Evolutionary conservation across 2,888 invertebrate species (phyloP).

Genomic region (Crematogaster levior): DNA sequence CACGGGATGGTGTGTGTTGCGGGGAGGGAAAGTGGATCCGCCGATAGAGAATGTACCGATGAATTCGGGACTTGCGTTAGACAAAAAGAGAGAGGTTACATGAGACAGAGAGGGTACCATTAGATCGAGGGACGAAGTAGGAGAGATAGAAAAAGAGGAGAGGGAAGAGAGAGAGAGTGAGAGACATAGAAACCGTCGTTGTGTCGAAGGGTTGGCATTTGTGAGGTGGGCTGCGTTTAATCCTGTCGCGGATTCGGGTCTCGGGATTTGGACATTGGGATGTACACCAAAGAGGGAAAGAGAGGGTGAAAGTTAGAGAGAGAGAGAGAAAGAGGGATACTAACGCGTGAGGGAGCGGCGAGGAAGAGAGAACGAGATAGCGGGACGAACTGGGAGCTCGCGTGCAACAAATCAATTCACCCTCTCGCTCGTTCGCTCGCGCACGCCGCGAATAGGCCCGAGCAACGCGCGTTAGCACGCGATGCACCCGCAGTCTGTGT

Average conservation of each 20-base stretch:
- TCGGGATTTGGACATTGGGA: constrained; percentile 74
- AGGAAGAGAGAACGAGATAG: constrained; percentile 43
- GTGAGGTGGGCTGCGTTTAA: constrained; percentile 73
- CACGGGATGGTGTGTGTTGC: constrained; percentile 60
- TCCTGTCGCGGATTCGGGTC: constrained; percentile 76
- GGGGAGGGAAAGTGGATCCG: constrained; percentile 18
- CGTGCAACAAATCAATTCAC: constrained; percentile 76
- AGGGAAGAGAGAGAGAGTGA: constrained; percentile 29
- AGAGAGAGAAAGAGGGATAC: constrained; percentile 48
- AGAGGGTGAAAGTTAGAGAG: constrained; percentile 23
- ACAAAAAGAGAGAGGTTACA: not conserved
- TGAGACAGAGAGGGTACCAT: not conserved
- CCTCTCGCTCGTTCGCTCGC: constrained; percentile 57
- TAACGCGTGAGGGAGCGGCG: constrained; percentile 51
- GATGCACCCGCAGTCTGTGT: constrained; percentile 19
- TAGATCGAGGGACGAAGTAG: constrained; percentile 15
- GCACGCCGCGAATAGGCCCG: constrained; percentile 47
- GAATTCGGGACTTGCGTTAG: constrained; percentile 38
- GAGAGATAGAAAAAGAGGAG: constrained; percentile 23
- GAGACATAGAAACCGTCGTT: constrained; percentile 23
- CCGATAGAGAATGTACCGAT: constrained; percentile 45
- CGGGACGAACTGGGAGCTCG: constrained; percentile 53
- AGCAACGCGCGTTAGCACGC: constrained; percentile 25
- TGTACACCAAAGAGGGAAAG: constrained; percentile 36
- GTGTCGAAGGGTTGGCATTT: constrained; percentile 71